Evolutionary conservation across 2,888 invertebrate genomes (phyloP).

Genomic region (Mycogona germanica): DNA sequence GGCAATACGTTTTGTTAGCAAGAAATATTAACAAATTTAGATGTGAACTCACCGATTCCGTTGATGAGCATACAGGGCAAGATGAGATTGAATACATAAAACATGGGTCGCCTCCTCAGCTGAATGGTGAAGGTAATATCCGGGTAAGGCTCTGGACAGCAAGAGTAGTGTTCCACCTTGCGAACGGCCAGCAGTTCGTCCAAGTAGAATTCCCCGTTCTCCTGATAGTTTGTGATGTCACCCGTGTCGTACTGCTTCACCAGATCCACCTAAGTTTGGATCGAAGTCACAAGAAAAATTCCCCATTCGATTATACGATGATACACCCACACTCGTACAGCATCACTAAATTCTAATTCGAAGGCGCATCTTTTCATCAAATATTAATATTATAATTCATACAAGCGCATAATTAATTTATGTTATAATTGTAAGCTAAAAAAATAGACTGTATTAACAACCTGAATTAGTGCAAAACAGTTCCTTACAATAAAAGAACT

Average conservation of each 20-base stretch:
- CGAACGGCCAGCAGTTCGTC: conserved; percentile 59
- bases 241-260: conserved; percentile 63
- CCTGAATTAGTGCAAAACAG: too few relatives aligned
- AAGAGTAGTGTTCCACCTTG: conserved; percentile 61
- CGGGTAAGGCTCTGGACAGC: conserved; percentile 69
- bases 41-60: conserved; percentile 51
- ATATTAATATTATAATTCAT: too few relatives aligned
- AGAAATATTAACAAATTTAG: too few relatives aligned
- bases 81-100: conserved; percentile 74
- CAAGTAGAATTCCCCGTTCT: conserved; percentile 81
- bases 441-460: too few relatives aligned
- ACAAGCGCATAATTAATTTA: too few relatives aligned
- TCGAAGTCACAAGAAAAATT: not conserved
- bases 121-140: conserved; percentile 71
- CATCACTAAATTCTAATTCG: too few relatives aligned
- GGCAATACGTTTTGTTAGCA: too few relatives aligned
- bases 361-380: too few relatives aligned
- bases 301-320: too few relatives aligned
- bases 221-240: conserved; percentile 76
- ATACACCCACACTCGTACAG: too few relatives aligned
- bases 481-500: too few relatives aligned
- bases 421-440: too few relatives aligned
- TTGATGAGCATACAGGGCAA: conserved; percentile 73
- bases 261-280: conserved; percentile 50
- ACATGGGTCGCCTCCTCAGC: conserved; percentile 60